Conservation (phyloP, 1,140 invertebrate species). For the Aphaenogaster ashmeadi region DNA sequence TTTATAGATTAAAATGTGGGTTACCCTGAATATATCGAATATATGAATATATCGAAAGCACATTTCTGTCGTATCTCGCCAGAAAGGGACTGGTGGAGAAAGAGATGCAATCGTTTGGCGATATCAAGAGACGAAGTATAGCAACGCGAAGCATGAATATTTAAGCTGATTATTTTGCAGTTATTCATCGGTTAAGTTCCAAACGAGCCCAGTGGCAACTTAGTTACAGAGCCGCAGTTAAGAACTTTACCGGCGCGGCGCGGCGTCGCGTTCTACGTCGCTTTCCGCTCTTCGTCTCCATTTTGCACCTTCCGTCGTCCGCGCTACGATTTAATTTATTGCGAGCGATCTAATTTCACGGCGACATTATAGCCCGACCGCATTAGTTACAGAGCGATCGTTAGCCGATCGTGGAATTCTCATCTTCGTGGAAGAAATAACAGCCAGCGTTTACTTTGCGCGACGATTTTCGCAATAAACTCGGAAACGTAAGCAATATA, state of each 20-base stretch:
- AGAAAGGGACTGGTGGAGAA: constrained; percentile 15
- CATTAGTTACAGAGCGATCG: constrained; percentile 51
- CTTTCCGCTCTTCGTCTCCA: constrained; percentile 42
- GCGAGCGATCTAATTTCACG: constrained; percentile 75
- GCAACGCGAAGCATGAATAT: constrained; percentile 74
- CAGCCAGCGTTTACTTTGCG: constrained; percentile 32
- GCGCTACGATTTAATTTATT: constrained; percentile 75
- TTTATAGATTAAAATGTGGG: constrained; percentile 34
- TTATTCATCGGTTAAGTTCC: constrained; percentile 80
- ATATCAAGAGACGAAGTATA: constrained; percentile 40
- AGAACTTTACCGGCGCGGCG: constrained; percentile 73
- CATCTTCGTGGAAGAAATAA: constrained; percentile 57
- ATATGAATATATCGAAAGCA: constrained; percentile 14
- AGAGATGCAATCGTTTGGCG: constrained; percentile 36
- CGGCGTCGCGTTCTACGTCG: constrained; percentile 17
- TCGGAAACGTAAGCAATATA: background rate
- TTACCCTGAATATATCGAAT: constrained; percentile 11
- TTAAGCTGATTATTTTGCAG: constrained; percentile 80
- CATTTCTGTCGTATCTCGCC: constrained; percentile 22
- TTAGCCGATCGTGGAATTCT: constrained; percentile 60
- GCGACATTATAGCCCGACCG: constrained; percentile 51
- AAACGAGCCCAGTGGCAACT: constrained; percentile 61
- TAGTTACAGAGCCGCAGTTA: constrained; percentile 72
- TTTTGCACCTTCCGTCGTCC: constrained; percentile 39
- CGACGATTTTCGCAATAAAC: constrained; percentile 38